A percentile compares a stretch with the other conserved stretches of the same genome.
Evolutionary conservation across 1,140 invertebrate genomes (phyloP).

Genomic region (Sitophilus oryzae): DNA sequence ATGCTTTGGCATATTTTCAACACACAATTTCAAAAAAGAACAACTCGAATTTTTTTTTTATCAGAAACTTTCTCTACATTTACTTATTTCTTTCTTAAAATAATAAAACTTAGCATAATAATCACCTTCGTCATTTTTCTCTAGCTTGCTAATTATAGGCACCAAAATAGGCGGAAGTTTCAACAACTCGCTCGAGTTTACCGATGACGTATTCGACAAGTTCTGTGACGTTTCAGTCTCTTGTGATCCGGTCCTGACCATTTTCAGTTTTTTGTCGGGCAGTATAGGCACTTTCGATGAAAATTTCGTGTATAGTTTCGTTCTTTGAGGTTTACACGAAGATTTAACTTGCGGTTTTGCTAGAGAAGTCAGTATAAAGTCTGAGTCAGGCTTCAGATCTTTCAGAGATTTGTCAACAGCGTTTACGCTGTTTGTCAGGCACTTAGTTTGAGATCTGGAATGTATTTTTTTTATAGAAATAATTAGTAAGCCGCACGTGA

Average conservation of each 20-base stretch:
- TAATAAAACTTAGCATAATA: neutral
- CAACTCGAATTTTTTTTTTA: too few relatives aligned
- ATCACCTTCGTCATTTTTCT: constrained; percentile 26
- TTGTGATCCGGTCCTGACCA: constrained; percentile 49
- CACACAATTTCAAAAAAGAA: too few relatives aligned
- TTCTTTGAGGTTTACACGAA: constrained; percentile 5
- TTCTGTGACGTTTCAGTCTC: constrained; percentile 51
- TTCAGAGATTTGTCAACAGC: constrained; percentile 30
- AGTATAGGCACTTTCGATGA: constrained; percentile 32
- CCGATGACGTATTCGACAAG: constrained; percentile 44
- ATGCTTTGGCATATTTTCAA: too few relatives aligned
- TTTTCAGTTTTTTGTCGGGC: constrained; percentile 31
- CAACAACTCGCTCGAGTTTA: constrained; percentile 47
- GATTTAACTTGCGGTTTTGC: constrained; percentile 9
- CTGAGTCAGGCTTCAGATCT: constrained; percentile 37
- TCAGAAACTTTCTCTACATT: too few relatives aligned
- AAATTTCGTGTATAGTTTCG: constrained; percentile 17
- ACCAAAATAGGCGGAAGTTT: constrained; percentile 64
- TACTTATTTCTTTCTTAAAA: neutral
- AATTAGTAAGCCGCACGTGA: too few relatives aligned
- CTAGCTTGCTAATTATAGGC: constrained; percentile 48
- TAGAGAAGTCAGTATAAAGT: constrained; percentile 39
- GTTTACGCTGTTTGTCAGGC: constrained; percentile 32
- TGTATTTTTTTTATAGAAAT: too few relatives aligned
- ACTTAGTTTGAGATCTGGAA: constrained; percentile 54